Evolutionary conservation across 2,113 vertebrate species (phyloP), one percentile per base, ranked within the genome.

Genomic region (Leptobrachium ailaonicum): DNA sequence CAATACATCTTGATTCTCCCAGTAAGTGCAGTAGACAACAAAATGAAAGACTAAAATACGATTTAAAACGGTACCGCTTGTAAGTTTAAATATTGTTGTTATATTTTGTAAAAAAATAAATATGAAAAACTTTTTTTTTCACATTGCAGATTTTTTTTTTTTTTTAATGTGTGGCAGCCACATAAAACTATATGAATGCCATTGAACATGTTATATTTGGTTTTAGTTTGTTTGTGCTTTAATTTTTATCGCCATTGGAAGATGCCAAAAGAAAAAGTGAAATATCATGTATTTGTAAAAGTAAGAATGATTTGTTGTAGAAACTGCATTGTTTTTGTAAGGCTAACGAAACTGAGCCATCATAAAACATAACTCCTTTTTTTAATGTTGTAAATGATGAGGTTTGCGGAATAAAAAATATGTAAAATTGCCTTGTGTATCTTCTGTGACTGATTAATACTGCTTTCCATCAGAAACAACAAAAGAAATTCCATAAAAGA

Each of bases 301-400:
- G 73, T 82, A 77, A 81, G 44, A 60, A 81, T 85, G 66, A 83
- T 85, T 84, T 63, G 62, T 83, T 86, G 84, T 66, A 85, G 83
- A 2, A 75, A 81, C 84, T 84, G 41, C 76, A 72, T 75, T 77
- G 67, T 84, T 86, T 85, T 85, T 87, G 78, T 79, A 72, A 84
- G 68, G 79, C 56, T 14, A 84, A 63, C 80, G 79, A 85, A 83
- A 84, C 75, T 79, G 79, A 87, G 60, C 67, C 70, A 40, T 87
- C 69, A 80, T 73, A 80, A 76, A 13, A 71, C 4, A 14, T 66
- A n/a, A 53, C 8, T 67, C 64, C 9, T 75, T 58, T 75, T 45
- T 73, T 72, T 66, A 60, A 71, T 14, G 75, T 13, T 81, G 73
- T 76, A 68, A 69, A 69, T 62, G 20, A 73, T 43, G 53, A 20